Percentiles rank a stretch among this genome's conserved stretches.
Conservation (phyloP, 2,797 vertebrate genomes). For the Varecia variegata region DNA sequence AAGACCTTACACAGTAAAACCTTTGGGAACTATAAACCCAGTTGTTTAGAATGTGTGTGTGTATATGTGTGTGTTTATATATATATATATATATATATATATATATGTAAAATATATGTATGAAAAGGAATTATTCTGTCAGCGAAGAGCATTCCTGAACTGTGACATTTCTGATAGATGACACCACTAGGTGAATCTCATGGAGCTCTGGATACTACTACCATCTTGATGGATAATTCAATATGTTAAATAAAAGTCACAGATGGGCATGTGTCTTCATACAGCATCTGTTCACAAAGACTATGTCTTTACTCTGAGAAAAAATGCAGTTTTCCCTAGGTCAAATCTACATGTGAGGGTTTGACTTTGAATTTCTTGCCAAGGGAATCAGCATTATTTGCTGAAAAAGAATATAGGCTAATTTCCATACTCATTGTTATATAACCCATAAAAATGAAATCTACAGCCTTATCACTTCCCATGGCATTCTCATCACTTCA, state of each 20-base stretch:
- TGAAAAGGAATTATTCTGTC: background rate
- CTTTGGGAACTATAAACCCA: background rate
- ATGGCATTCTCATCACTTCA: constrained; percentile 5
- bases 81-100: background rate
- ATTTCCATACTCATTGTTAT: background rate
- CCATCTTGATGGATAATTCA: background rate
- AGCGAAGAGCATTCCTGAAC: background rate
- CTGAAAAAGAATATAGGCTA: background rate
- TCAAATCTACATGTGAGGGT: background rate
- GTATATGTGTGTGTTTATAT: no score
- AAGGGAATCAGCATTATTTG: constrained; percentile 54
- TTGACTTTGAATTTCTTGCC: constrained; percentile 5
- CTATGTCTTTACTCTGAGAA: background rate
- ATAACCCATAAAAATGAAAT: constrained; percentile 21
- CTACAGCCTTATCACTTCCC: background rate
- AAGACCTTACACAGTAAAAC: background rate
- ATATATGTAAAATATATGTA: background rate
- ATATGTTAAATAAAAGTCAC: background rate
- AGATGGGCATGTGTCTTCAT: background rate
- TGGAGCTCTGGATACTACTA: background rate
- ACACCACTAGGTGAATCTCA: background rate
- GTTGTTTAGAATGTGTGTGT: background rate
- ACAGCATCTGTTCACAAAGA: background rate
- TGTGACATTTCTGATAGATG: background rate
- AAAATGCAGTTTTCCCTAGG: background rate